Percentiles rank a stretch among this genome's conserved stretches.
Evolutionary conservation across 2,113 vertebrate species (phyloP).

Genomic region (Phyllopteryx taeniolatus): DNA sequence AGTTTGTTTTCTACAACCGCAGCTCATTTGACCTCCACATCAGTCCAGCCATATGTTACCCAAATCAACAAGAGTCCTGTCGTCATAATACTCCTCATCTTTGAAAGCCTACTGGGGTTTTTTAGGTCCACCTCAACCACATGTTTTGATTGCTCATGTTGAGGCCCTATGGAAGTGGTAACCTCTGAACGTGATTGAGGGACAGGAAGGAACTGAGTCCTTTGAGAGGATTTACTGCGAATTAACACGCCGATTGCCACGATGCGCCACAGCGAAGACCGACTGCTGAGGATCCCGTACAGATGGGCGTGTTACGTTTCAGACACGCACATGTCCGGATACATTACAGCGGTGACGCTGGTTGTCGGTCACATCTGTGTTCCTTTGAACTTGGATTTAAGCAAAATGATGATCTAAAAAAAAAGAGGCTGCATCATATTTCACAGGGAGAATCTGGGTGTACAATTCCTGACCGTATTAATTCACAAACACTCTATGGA

Average conservation of each 20-base stretch:
- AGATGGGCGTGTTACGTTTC: slow-evolving; percentile 60
- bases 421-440: slow-evolving; percentile 19
- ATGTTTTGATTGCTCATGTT: not conserved
- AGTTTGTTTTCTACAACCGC: slow-evolving; percentile 22
- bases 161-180: slow-evolving; percentile 50
- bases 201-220: slow-evolving; percentile 59
- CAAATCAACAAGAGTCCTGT: not conserved
- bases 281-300: slow-evolving; percentile 26
- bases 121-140: not conserved
- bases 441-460: slow-evolving; percentile 18
- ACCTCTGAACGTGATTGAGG: slow-evolving; percentile 55
- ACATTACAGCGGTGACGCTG: slow-evolving; percentile 29
- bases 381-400: slow-evolving; percentile 33
- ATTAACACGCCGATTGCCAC: slow-evolving; percentile 62
- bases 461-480: slow-evolving; percentile 6
- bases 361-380: slow-evolving; percentile 48
- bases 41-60: slow-evolving; percentile 22
- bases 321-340: slow-evolving; percentile 27
- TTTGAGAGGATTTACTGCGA: slow-evolving; percentile 72
- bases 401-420: slow-evolving; percentile 2
- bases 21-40: slow-evolving; percentile 50
- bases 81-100: not conserved
- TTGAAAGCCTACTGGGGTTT: not conserved
- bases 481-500: not conserved
- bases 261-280: slow-evolving; percentile 25